phyloP scores from a whole-genome alignment of 2,888 invertebrate genomes.

The Liopterus haemorrhoidalis region DNA sequence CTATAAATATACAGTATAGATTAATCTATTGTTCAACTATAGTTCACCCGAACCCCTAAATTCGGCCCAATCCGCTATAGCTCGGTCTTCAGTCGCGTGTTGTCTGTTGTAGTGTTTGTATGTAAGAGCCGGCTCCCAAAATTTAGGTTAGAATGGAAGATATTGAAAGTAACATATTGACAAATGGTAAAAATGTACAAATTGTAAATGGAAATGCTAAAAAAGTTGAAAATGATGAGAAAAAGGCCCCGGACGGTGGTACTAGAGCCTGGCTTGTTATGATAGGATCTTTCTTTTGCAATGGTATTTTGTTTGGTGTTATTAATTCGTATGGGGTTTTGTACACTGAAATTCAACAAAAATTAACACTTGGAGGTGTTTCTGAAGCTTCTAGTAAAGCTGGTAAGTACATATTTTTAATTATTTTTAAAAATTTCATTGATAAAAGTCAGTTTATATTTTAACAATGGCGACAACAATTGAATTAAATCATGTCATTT shows the following conservation, averaged over 20 bases:
- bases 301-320: slow-evolving; percentile 84
- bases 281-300: slow-evolving; percentile 79
- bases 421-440: too few relatives aligned
- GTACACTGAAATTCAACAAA: slow-evolving; percentile 61
- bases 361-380: slow-evolving; percentile 58
- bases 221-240: slow-evolving; percentile 33
- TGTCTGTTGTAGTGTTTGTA: slow-evolving; percentile 14
- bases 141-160: slow-evolving; percentile 19
- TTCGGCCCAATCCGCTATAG: too few relatives aligned
- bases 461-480: too few relatives aligned
- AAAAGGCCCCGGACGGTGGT: slow-evolving; percentile 67
- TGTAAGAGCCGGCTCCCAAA: slow-evolving; percentile 11
- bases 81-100: slow-evolving; percentile 15
- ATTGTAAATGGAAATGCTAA: slow-evolving; percentile 12
- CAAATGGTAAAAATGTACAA: slow-evolving; percentile 10
- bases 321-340: slow-evolving; percentile 85
- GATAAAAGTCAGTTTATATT: too few relatives aligned
- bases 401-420: too few relatives aligned
- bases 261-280: slow-evolving; percentile 74
- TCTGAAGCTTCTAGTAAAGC: slow-evolving; percentile 73
- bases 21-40: too few relatives aligned
- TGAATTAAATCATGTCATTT: too few relatives aligned
- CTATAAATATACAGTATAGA: too few relatives aligned
- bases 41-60: too few relatives aligned
- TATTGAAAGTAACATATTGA: slow-evolving; percentile 15